Evolutionary conservation across 2,888 invertebrate species (phyloP).

Genomic region (Dione juno): DNA sequence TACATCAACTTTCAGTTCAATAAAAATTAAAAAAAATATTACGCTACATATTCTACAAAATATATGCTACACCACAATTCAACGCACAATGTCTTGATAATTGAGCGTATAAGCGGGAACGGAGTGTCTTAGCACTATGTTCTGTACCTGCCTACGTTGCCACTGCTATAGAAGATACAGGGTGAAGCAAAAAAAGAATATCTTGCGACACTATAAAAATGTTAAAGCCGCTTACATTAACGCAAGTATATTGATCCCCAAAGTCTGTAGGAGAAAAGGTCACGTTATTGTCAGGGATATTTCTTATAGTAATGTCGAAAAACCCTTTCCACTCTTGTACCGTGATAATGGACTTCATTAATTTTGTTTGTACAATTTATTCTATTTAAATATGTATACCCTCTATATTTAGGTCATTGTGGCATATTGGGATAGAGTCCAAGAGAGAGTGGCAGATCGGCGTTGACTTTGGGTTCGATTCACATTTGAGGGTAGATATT

Average conservation of each 20-base stretch:
- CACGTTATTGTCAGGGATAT: slow-evolving; percentile 64
- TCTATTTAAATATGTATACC: slow-evolving; percentile 11
- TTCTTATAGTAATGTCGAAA: slow-evolving; percentile 62
- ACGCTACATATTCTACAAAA: too few species aligned
- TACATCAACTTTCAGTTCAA: too few species aligned
- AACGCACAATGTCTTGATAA: too few species aligned
- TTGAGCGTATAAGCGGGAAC: too few species aligned
- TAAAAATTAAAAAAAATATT: too few species aligned
- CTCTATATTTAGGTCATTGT: neutral
- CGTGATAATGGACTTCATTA: slow-evolving; percentile 45
- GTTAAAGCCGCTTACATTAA: slow-evolving; percentile 49
- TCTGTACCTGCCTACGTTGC: too few species aligned
- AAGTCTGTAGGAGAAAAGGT: slow-evolving; percentile 67
- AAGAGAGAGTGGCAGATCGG: neutral
- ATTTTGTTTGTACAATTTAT: slow-evolving; percentile 32
- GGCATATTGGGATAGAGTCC: too few species aligned
- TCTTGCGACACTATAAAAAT: neutral
- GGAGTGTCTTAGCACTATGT: too few species aligned
- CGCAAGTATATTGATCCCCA: slow-evolving; percentile 53
- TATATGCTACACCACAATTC: too few species aligned
- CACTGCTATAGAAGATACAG: too few species aligned
- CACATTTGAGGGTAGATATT: neutral
- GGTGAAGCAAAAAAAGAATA: too few species aligned
- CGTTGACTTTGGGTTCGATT: neutral
- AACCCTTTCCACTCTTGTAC: slow-evolving; percentile 39